Conservation (phyloP, 2,888 invertebrate species). For the Polydrusus pterygomalis region DNA sequence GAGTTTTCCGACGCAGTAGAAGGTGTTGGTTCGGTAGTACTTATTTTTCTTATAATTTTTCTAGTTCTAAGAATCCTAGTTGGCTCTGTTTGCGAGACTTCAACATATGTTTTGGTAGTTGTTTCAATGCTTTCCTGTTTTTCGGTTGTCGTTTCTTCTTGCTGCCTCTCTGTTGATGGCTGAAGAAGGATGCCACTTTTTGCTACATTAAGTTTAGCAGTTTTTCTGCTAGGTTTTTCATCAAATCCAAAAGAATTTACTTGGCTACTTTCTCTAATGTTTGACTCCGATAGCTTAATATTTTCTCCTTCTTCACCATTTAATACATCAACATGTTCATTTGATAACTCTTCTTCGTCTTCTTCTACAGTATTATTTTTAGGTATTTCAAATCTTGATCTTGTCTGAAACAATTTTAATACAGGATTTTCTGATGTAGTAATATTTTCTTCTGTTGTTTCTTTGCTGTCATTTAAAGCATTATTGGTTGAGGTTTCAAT, state of each 20-base stretch:
- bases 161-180: neutral
- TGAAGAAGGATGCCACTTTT: conserved; percentile 12
- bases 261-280: conserved; percentile 69
- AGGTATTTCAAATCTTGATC: conserved; percentile 44
- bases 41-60: conserved; percentile 68
- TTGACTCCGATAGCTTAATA: conserved; percentile 71
- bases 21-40: conserved; percentile 53
- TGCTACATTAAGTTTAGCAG: conserved; percentile 15
- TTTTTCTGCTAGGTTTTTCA: conserved; percentile 54
- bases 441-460: conserved; percentile 20
- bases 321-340: conserved; percentile 60
- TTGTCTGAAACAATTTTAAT: conserved; percentile 32
- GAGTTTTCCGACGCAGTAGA: conserved; percentile 46
- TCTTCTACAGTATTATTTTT: conserved; percentile 45
- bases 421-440: conserved; percentile 35
- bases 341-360: conserved; percentile 58
- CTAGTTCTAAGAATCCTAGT: conserved; percentile 64
- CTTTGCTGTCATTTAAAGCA: neutral
- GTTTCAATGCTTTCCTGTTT: neutral
- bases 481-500: conserved; percentile 16
- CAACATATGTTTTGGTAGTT: conserved; percentile 6
- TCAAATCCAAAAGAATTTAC: conserved; percentile 61
- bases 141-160: conserved; percentile 24
- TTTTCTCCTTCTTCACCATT: conserved; percentile 68
- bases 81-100: conserved; percentile 59